Base-by-base conservation (phyloP, 2,888 invertebrate species). In the Melanophora roralis region DNA sequence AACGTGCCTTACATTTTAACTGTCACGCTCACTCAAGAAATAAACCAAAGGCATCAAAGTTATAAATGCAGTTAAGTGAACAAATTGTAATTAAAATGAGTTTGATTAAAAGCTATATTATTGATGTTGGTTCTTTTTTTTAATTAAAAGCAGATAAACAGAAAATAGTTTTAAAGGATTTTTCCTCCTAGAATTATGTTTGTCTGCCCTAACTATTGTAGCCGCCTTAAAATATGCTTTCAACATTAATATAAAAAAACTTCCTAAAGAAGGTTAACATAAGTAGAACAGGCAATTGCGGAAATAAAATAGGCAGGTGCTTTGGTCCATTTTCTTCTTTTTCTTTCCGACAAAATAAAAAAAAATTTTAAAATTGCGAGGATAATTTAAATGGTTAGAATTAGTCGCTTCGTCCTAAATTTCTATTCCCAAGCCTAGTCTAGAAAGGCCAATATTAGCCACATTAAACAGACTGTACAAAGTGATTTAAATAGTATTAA, bases 171-270 rank as follows among this genome's bases (percentile, higher is more conserved):
- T 62, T 72, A 72, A 72, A 53, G 36, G 2, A 36, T 36, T 62
- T 72, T 36, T n/a, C 38, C 14, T 62, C 2, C 23, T 71, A 62
- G 45, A 51, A 71, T 51, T 27, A 47, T 60, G 60, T 51, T 51
- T 23, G 43, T 32, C 32, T 4, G n/a, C 19, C n/a, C 49, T 57
- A 19, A 23, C 55, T 53, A 12, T 69, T 59, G 51, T 1, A 47
- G n/a, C 40, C 43, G 40, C 38, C 68, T 38, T 14, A 55, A 69
- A 69, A 34, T 73, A 73, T 68, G 60, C 62, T 76, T 65, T 67
- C 71, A 67, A 76, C 55, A 74, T 47, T 40, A 36, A 62, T 64
- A 62, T 27, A 11, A 38, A 11, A 60, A 43, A 9, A 38, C 4
- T 34, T 9, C 62, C 60, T 53, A 34, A 55, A 72, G 60, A n/a